Base-by-base conservation (phyloP, 2,113 vertebrate genomes). In the Phainopepla nitens region DNA sequence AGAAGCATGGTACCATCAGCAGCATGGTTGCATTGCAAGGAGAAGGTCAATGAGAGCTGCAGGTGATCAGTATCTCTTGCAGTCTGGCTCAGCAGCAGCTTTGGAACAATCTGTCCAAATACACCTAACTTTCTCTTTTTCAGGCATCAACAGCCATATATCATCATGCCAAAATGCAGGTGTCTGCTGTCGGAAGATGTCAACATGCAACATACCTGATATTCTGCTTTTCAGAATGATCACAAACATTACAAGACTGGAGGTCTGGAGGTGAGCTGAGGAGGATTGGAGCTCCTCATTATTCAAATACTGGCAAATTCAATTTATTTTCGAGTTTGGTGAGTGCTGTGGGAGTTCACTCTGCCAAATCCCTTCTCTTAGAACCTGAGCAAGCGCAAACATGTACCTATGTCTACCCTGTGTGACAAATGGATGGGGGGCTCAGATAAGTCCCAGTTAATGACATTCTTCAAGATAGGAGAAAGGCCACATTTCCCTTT, bases 331-430 rank as follows among this genome's bases (percentile, higher is more conserved):
- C n/a, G n/a, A n/a, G n/a, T n/a, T 86, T 31, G 42, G 18, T 27
- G 35, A 53, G 31, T 33, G 49, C 25, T 84, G 6, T 25, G 15
- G 36, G 78, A 45, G 17, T 15, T 56, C 2, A 4, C 11, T 50
- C 54, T 24, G 8, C 33, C 33, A 56, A 58, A 56, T 54, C 39
- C 22, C 44, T 81, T 65, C 44, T 68, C 12, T 50, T 72, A 33
- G 31, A 39, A 7, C 25, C 14, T 57, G 42, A 83, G 47, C 24
- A 36, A 6, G 7, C 7, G 21, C 65, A 45, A 71, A 42, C 21
- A 15, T 6, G 36, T 39, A 29, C 33, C n/a, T n/a, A 21, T 1
- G 0, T 25, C 44, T 50, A n/a, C 6, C 29, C 5, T 35, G 53
- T 33, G 53, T 33, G 33, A 56, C 19, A 21, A 33, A 56, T 56